Evolutionary conservation across 2,797 vertebrate genomes (phyloP).

Genomic region (Propithecus perrieri): DNA sequence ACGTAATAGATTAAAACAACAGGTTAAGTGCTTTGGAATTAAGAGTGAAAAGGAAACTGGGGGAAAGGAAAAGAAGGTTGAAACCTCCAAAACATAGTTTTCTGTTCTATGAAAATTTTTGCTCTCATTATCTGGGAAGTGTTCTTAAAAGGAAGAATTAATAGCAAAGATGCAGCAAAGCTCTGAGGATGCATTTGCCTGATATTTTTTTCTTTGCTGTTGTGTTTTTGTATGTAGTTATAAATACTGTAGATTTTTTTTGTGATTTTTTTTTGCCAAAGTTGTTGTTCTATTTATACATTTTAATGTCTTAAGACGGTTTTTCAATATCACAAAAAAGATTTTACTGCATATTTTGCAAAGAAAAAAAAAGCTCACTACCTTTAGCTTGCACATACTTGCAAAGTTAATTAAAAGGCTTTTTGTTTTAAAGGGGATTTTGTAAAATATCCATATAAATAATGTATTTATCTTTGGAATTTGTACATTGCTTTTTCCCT

Average conservation of each 20-base stretch:
- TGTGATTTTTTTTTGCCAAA: slow-evolving; percentile 90
- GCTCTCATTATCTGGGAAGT: slow-evolving; percentile 91
- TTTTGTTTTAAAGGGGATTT: slow-evolving; percentile 91
- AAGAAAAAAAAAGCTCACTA: slow-evolving; percentile 90
- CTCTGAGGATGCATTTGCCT: slow-evolving; percentile 90
- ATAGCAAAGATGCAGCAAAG: slow-evolving; percentile 86
- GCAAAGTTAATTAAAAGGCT: slow-evolving; percentile 89
- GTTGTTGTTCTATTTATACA: slow-evolving; percentile 94
- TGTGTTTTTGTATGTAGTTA: slow-evolving; percentile 95
- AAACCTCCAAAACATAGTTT: slow-evolving; percentile 74
- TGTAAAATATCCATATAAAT: slow-evolving; percentile 99
- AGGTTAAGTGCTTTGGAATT: slow-evolving; percentile 79
- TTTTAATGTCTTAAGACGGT: slow-evolving; percentile 95
- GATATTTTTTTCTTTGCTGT: slow-evolving; percentile 93
- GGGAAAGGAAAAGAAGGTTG: slow-evolving; percentile 52
- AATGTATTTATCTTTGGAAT: slow-evolving; percentile 99
- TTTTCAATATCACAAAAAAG: slow-evolving; percentile 92
- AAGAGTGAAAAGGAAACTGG: slow-evolving; percentile 65
- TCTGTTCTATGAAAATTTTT: slow-evolving; percentile 84
- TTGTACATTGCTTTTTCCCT: slow-evolving; percentile 94
- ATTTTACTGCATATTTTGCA: slow-evolving; percentile 91
- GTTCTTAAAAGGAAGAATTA: slow-evolving; percentile 87
- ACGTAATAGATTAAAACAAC: slow-evolving; percentile 65
- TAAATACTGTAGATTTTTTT: slow-evolving; percentile 92
- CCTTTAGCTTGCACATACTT: slow-evolving; percentile 91